Evolutionary conservation across 2,888 invertebrate species (phyloP).

Genomic region (Dryocosmus kuriphilus): DNA sequence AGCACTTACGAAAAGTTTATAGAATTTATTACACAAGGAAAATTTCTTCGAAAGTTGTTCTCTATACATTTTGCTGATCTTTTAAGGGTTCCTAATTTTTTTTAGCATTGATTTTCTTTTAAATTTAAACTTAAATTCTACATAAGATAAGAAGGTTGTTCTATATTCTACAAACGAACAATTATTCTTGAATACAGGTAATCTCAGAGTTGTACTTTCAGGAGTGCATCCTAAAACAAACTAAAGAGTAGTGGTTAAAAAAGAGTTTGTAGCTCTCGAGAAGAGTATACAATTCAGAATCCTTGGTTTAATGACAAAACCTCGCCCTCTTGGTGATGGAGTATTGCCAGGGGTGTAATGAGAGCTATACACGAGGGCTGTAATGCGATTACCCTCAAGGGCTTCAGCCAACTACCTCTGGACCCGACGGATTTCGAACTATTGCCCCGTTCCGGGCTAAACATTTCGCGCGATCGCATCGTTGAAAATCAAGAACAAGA

Average conservation of each 20-base stretch:
- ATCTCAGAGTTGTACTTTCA: background rate
- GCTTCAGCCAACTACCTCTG: conserved; percentile 75
- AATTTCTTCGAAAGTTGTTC: too few species aligned
- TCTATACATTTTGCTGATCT: too few species aligned
- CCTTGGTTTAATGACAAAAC: conserved; percentile 57
- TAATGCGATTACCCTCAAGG: conserved; percentile 76
- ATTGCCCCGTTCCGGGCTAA: conserved; percentile 68
- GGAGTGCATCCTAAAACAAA: background rate
- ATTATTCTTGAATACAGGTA: background rate
- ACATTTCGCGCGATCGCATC: conserved; percentile 61
- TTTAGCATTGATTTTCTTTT: too few species aligned
- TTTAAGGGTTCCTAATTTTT: too few species aligned
- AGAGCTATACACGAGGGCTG: conserved; percentile 69
- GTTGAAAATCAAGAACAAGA: conserved; percentile 43
- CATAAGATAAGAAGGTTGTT: background rate
- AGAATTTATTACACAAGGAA: too few species aligned
- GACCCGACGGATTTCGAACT: conserved; percentile 71
- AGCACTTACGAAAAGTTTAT: too few species aligned
- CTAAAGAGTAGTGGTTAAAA: background rate
- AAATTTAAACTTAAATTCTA: too few species aligned
- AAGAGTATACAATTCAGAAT: conserved; percentile 30
- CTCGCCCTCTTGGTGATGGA: conserved; percentile 55
- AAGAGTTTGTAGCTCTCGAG: conserved; percentile 4
- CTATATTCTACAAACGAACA: background rate
- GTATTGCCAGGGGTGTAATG: conserved; percentile 66